Base-by-base conservation (phyloP, 2,113 vertebrate genomes). In the Callorhinus ursinus region DNA sequence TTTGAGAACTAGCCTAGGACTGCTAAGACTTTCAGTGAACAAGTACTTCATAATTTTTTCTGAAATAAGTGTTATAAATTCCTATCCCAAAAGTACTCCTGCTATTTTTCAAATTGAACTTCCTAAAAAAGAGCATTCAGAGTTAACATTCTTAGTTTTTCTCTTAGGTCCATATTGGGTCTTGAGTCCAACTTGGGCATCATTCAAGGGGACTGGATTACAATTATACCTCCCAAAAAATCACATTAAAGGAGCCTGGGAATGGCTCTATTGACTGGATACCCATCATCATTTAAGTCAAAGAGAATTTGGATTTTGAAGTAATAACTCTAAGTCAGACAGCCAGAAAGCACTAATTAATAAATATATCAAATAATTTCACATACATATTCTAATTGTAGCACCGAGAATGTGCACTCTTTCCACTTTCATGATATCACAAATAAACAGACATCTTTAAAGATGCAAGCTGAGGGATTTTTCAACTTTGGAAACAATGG, bases 61-160 rank as follows among this genome's bases (percentile, higher is more conserved):
- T 59, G 19, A 93, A 94, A 19, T 55, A 55, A 87, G 15, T 19
- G 14, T 61, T 65, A 28, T 2, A 65, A 93, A 87, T 61, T 46
- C 71, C 36, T 31, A 15, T 33, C 72, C 65, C 28, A 81, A 36
- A 94, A 65, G 8, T 46, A 90, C 28, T 76, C 36, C 61, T 59
- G n/a, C 63, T 80, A 76, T 39, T 93, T 94, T 92, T 39, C 33
- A 85, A 87, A 61, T 4, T 81, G 42, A 81, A 85, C 28, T 90
- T 84, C 26, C 31, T 90, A 61, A 95, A 93, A 85, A 85, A 85
- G 31, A 85, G 31, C 71, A 93, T 42, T 93, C 63, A 51, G 2
- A 91, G 53, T 79, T 94, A 61, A 72, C 6, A 39, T 71, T 93
- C 74, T 76, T 72, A 26, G 61, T 71, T 84, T 85, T 51, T 14